Base-by-base conservation (phyloP, 1,140 invertebrate species). In the Samia ricini region DNA sequence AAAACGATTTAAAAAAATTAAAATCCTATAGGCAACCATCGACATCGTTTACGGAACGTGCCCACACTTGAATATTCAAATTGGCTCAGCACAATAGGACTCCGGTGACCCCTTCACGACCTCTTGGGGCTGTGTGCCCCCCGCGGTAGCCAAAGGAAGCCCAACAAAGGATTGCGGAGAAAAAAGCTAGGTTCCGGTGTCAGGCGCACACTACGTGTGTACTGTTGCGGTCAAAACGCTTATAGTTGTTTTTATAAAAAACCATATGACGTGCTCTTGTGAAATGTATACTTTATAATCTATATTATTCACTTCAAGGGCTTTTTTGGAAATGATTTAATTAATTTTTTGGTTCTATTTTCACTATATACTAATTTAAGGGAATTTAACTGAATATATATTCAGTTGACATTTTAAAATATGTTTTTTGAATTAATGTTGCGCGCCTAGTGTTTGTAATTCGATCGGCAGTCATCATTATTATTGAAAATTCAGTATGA, bases 31-130 rank as follows among this genome's bases (percentile, higher is more conserved):
- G 56, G 22, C 15, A 21, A 22, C 66, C 61, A 81, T 82, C 75
- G 81, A 75, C 81, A 73, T 82, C 74, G 69, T 78, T 80, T 77
- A 74, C 72, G 52, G 68, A 74, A 68, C 71, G 71, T 74, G 76
- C 72, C 72, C 72, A 76, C 77, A 77, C 83, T 81, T 82, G 77
- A 85, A 81, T 83, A 85, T 83, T 83, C 77, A 85, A 81, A 85
- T 82, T 81, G 70, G 69, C 61, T 52, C 64, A 29, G 72, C 66
- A 79, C 77, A 84, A 81, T 77, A 56, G 71, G 61, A 56, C 70
- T 56, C 63, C 65, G 62, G 21, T 26, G 33, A 68, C 62, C 73
- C 67, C 62, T 56, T 57, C 51, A 21, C 42, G 58, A 42, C 51
- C 69, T 57, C 66, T 56, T 26, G 60, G 62, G 51, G 15, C 51